phyloP scores from a whole-genome alignment of 1,140 invertebrate species.

The Lepidurus apus region DNA sequence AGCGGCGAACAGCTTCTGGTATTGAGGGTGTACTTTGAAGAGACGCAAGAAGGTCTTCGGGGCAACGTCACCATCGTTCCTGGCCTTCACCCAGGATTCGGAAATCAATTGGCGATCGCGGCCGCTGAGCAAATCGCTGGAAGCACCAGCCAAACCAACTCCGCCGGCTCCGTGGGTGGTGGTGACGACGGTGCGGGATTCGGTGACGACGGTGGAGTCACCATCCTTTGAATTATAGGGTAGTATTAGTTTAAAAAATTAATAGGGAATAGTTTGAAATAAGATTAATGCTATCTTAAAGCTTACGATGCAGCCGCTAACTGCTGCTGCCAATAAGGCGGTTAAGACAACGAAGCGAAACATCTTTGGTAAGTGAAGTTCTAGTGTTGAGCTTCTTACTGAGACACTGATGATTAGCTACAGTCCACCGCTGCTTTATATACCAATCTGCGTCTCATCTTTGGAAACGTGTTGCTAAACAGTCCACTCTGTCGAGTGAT shows the following conservation, averaged over 20 bases:
- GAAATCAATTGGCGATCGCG: not conserved
- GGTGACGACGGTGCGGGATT: not conserved
- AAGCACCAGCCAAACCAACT: not conserved
- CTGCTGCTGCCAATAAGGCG: not conserved
- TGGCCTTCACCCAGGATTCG: conserved; percentile 23
- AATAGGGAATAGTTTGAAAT: too few relatives aligned
- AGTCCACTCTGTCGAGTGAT: not conserved
- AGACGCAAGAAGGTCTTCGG: conserved; percentile 48
- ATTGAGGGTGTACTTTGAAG: conserved; percentile 56
- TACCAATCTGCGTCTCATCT: not conserved
- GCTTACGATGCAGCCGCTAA: not conserved
- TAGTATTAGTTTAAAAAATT: too few relatives aligned
- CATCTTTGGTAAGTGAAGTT: not conserved
- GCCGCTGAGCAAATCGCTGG: not conserved
- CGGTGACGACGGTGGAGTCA: not conserved
- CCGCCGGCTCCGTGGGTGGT: not conserved
- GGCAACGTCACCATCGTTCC: conserved; percentile 26
- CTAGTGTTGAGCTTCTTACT: not conserved
- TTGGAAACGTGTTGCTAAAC: not conserved
- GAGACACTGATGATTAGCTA: not conserved
- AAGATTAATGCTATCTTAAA: too few relatives aligned
- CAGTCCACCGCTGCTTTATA: not conserved
- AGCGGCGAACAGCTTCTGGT: conserved; percentile 54
- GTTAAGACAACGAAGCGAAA: not conserved
- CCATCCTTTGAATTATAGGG: not conserved